Conservation (phyloP, 2,888 invertebrate species). For the Ophioninae sp. region DNA sequence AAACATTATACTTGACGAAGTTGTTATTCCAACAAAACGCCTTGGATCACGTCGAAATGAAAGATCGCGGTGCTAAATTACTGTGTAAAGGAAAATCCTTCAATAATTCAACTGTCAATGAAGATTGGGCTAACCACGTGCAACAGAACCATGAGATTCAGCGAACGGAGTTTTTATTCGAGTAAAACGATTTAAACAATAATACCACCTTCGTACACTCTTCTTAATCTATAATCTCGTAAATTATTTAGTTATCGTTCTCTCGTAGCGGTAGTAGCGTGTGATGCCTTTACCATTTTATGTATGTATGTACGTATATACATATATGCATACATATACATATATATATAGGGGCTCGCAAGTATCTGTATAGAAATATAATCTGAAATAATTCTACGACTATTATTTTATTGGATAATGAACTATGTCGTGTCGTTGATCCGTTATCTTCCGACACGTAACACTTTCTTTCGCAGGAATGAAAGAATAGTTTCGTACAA, state of each 20-base stretch:
- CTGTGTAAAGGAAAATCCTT: no score
- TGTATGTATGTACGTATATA: conserved; percentile 14
- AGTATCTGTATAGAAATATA: conserved; percentile 73
- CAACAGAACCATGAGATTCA: conserved; percentile 15
- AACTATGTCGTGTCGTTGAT: conserved; percentile 50
- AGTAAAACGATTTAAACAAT: conserved; percentile 52
- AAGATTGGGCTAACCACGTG: no score
- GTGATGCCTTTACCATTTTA: background rate
- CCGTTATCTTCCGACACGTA: conserved; percentile 16
- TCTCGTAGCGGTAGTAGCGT: background rate
- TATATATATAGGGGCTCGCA: conserved; percentile 46
- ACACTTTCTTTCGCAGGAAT: conserved; percentile 34
- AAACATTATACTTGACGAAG: no score
- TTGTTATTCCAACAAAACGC: no score
- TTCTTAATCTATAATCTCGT: conserved; percentile 11
- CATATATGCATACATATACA: conserved; percentile 35
- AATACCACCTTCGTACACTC: conserved; percentile 39
- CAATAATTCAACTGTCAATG: no score
- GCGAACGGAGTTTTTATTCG: conserved; percentile 50
- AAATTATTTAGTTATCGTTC: background rate
- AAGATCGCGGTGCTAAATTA: no score
- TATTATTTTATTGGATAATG: conserved; percentile 42
- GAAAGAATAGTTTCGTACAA: conserved; percentile 50
- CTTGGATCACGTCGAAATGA: no score
- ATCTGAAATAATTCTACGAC: conserved; percentile 68